Evolutionary conservation across 2,797 vertebrate species (phyloP).

Genomic region (Carcharodon carcharias): DNA sequence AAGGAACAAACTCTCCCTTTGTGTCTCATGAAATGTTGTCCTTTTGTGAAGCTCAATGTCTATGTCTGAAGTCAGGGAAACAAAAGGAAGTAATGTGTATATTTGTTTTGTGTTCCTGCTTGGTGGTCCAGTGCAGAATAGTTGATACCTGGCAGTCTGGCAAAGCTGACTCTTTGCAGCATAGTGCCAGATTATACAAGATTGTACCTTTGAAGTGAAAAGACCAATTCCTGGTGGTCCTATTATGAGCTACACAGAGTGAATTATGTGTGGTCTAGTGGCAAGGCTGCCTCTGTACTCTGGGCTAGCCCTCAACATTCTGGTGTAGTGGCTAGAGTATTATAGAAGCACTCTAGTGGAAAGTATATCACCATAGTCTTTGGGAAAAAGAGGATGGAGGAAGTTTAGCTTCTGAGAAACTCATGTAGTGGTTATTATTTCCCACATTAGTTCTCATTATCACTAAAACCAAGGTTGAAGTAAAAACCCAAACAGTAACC

Average conservation of each 20-base stretch:
- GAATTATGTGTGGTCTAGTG: background rate
- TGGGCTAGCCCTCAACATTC: background rate
- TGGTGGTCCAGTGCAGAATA: background rate
- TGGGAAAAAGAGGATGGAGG: background rate
- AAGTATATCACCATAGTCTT: background rate
- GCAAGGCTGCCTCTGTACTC: background rate
- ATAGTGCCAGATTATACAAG: background rate
- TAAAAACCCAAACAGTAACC: background rate
- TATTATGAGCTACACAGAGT: background rate
- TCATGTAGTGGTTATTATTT: background rate
- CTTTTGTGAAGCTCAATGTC: background rate
- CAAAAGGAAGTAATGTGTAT: background rate
- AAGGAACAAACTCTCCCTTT: slow-evolving; percentile 9
- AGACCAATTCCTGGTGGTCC: slow-evolving; percentile 14
- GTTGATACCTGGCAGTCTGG: background rate
- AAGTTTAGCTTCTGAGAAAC: background rate
- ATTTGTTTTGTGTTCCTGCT: background rate
- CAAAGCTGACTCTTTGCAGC: background rate
- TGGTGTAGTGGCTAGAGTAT: background rate
- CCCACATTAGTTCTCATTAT: background rate
- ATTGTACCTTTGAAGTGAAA: background rate
- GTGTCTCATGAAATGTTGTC: background rate
- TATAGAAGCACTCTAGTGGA: background rate
- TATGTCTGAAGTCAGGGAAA: background rate
- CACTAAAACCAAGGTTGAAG: background rate